Evolutionary conservation across 2,888 invertebrate genomes (phyloP).

Genomic region (Temnothorax rugatulus): DNA sequence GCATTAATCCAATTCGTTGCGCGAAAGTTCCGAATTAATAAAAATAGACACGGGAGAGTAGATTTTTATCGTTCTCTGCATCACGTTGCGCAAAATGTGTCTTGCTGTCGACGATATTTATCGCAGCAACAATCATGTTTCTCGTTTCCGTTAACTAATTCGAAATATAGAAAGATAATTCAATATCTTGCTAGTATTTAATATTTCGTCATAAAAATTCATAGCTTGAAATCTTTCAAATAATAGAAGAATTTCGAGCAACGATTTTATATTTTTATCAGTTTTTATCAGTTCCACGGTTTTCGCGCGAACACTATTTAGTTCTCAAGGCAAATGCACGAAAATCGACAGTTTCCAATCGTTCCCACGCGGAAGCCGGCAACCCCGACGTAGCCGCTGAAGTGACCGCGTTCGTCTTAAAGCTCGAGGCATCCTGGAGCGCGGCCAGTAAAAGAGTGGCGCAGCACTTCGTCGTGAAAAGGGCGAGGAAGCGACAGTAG

Average conservation of each 20-base stretch:
- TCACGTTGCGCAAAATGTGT: background rate
- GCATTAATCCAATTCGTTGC: conserved; percentile 51
- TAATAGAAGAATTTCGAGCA: background rate
- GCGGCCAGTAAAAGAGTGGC: conserved; percentile 56
- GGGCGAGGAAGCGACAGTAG: conserved; percentile 25
- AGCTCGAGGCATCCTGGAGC: conserved; percentile 61
- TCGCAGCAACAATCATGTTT: background rate
- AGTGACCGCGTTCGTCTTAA: conserved; percentile 59
- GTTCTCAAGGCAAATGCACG: background rate
- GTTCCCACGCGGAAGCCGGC: conserved; percentile 65
- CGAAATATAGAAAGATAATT: background rate
- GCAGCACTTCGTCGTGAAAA: conserved; percentile 23
- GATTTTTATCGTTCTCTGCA: conserved; percentile 21
- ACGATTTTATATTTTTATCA: background rate
- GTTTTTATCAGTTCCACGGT: background rate
- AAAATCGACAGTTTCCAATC: background rate
- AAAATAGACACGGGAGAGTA: conserved; percentile 16
- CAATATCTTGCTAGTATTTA: background rate
- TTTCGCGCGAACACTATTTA: background rate
- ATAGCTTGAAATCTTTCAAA: background rate
- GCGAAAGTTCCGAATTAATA: conserved; percentile 46
- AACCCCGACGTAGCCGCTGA: conserved; percentile 57
- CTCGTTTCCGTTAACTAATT: conserved; percentile 9
- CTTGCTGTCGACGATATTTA: background rate
- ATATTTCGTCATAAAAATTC: background rate